Conservation (phyloP, 1,140 invertebrate species). For the Luehdorfia chinensis region DNA sequence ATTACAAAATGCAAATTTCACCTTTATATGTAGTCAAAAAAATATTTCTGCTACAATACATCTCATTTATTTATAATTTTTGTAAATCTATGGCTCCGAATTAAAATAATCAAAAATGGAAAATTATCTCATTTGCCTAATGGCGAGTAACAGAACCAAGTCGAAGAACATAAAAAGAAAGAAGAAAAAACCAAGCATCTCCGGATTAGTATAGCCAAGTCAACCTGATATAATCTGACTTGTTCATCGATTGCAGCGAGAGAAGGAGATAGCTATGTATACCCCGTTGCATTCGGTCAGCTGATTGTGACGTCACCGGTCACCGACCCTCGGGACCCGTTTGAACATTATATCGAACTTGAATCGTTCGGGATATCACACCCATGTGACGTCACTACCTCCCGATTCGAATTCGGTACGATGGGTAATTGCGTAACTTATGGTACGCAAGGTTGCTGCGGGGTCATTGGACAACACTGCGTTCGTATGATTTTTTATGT, state of each 20-base stretch:
- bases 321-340: conserved; percentile 36
- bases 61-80: no score
- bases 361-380: conserved; percentile 34
- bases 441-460: conserved; percentile 14
- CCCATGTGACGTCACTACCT: conserved; percentile 32
- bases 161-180: neutral
- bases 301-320: conserved; percentile 65
- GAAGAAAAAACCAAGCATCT: conserved; percentile 5
- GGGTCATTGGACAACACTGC: conserved; percentile 12
- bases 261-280: conserved; percentile 19
- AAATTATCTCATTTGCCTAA: neutral
- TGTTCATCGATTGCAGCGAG: conserved; percentile 8
- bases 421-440: conserved; percentile 14
- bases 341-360: conserved; percentile 32
- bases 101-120: no score
- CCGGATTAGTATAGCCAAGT: conserved; percentile 9
- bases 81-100: no score
- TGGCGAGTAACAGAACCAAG: neutral
- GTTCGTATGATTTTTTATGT: no score
- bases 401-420: conserved; percentile 30
- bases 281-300: conserved; percentile 39
- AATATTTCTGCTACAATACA: no score
- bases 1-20: no score
- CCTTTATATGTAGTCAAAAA: no score
- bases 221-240: conserved; percentile 13